phyloP scores from a whole-genome alignment of 2,113 vertebrate genomes.

The Aythya baeri region DNA sequence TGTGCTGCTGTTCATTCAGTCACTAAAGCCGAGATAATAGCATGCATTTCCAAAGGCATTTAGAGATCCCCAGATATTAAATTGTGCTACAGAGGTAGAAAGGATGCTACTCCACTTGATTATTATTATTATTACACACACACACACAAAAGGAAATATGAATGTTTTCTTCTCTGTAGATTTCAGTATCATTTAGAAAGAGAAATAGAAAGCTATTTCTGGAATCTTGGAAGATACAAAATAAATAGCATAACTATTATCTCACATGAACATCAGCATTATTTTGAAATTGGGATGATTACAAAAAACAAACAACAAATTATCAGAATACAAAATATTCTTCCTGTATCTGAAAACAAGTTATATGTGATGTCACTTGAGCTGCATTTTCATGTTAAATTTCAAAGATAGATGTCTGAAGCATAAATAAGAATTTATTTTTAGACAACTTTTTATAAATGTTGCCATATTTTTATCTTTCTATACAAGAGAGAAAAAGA shows the following conservation, averaged over 20 bases:
- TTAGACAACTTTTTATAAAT: not conserved
- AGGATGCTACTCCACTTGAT: not conserved
- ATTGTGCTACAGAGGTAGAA: not conserved
- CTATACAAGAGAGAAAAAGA: not conserved
- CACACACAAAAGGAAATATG: not conserved
- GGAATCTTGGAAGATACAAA: not conserved
- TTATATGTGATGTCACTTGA: not conserved
- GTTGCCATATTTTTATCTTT: not conserved
- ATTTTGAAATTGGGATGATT: conserved; percentile 1
- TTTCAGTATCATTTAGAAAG: not conserved
- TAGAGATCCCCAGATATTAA: not conserved
- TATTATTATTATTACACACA: not conserved
- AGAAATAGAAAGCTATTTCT: not conserved
- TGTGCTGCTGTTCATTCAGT: not conserved
- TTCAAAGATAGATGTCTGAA: not conserved
- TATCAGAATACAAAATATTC: not conserved
- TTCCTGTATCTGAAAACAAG: not conserved
- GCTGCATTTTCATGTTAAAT: not conserved
- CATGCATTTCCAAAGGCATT: not conserved
- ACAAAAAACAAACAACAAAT: not conserved
- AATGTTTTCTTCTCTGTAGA: not conserved
- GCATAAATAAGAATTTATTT: not conserved
- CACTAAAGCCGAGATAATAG: not conserved
- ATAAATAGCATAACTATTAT: not conserved
- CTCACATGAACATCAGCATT: not conserved